Evolutionary conservation across 2,797 vertebrate species (phyloP).

Genomic region (Aeoliscus strigatus): DNA sequence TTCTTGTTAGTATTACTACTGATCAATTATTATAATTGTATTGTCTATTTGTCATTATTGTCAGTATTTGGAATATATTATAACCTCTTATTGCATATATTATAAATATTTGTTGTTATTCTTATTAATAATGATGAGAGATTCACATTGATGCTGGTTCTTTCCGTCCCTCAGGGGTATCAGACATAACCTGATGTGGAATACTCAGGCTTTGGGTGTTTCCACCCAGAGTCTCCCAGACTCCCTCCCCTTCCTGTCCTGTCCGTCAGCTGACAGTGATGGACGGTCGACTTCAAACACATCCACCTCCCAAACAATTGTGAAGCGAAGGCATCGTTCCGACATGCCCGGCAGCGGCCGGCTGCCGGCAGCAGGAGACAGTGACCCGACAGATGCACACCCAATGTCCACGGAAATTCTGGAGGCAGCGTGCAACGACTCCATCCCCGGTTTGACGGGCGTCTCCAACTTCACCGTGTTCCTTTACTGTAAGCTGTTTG

Average conservation of each 20-base stretch:
- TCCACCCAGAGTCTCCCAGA: constrained; percentile 72
- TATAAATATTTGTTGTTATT: no score
- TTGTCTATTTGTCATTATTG: no score
- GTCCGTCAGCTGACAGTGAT: constrained; percentile 51
- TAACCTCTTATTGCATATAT: no score
- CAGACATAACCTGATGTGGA: constrained; percentile 85
- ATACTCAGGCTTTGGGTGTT: constrained; percentile 79
- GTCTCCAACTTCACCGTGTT: constrained; percentile 88
- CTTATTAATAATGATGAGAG: no score
- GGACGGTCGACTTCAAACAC: constrained; percentile 12
- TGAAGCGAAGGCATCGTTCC: constrained; percentile 17
- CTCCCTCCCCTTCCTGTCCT: constrained; percentile 78
- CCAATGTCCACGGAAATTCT: constrained; percentile 69
- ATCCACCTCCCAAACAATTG: constrained; percentile 7
- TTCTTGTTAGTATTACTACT: no score
- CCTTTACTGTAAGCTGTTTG: constrained; percentile 84
- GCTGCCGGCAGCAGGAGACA: constrained; percentile 4
- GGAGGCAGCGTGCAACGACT: constrained; percentile 83
- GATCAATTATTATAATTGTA: no score
- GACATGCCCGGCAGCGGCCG: constrained; percentile 18
- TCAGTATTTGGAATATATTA: no score
- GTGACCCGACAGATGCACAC: no score
- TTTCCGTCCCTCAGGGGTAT: no score
- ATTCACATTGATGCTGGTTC: no score
- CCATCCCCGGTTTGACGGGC: constrained; percentile 76